Evolutionary conservation across 2,888 invertebrate genomes (phyloP).

Genomic region (Ferrisia virgata): DNA sequence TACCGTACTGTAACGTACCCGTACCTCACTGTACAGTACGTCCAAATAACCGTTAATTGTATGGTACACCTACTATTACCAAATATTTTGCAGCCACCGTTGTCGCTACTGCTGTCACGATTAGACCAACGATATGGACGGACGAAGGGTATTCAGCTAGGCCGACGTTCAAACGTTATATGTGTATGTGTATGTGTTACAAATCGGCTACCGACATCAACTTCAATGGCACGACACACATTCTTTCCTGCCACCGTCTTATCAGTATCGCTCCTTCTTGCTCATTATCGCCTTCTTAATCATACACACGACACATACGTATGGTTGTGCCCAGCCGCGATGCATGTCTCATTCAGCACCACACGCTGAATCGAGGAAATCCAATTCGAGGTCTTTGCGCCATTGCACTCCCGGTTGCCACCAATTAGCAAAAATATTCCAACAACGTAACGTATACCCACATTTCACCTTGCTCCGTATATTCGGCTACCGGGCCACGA

Average conservation of each 20-base stretch:
- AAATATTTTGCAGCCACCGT: neutral
- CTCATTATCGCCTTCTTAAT: neutral
- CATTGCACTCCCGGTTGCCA: too few relatives aligned
- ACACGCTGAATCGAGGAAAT: neutral
- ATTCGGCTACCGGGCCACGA: neutral
- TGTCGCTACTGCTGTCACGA: neutral
- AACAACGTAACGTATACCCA: neutral
- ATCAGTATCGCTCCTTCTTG: neutral
- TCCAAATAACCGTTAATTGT: neutral
- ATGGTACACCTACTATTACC: neutral
- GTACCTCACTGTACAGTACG: too few relatives aligned
- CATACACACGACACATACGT: neutral
- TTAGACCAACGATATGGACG: neutral
- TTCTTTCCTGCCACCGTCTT: neutral
- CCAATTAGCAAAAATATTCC: constrained; percentile 17
- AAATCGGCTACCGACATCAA: constrained; percentile 16
- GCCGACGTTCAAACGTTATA: neutral
- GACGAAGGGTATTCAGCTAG: neutral
- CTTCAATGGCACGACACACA: constrained; percentile 32
- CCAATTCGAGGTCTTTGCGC: neutral
- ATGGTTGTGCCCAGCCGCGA: neutral
- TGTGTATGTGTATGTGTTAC: neutral
- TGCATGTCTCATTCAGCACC: neutral
- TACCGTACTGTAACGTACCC: too few relatives aligned
- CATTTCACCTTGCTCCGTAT: constrained; percentile 12